A percentile compares a stretch with the other conserved stretches of the same genome.
phyloP scores from a whole-genome alignment of 2,113 vertebrate genomes.

The Xenus cinereus region DNA sequence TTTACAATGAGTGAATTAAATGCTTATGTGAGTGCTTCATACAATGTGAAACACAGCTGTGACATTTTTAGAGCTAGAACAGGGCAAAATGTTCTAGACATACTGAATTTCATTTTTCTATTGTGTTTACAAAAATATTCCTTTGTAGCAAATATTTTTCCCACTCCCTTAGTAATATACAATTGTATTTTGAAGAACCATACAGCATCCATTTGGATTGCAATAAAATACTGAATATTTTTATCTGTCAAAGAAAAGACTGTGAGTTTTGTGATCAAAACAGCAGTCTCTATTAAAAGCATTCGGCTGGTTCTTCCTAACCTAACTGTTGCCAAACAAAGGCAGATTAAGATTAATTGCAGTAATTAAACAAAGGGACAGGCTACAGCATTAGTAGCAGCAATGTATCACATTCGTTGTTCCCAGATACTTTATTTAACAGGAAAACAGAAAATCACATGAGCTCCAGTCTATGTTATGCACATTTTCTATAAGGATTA shows the following conservation, averaged over 20 bases:
- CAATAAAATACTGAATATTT: slow-evolving; percentile 7
- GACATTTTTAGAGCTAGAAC: slow-evolving; percentile 17
- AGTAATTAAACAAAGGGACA: slow-evolving; percentile 55
- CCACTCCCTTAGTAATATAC: neutral
- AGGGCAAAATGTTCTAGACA: slow-evolving; percentile 27
- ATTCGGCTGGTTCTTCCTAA: slow-evolving; percentile 36
- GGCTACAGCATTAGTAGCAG: slow-evolving; percentile 30
- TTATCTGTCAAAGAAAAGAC: slow-evolving; percentile 15
- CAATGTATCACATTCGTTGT: neutral
- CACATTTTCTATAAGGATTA: neutral
- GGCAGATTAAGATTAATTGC: slow-evolving; percentile 67
- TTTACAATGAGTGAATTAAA: slow-evolving; percentile 54
- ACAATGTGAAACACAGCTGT: slow-evolving; percentile 45
- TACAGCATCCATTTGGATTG: neutral
- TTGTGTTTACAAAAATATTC: slow-evolving; percentile 15
- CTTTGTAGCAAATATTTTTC: slow-evolving; percentile 51
- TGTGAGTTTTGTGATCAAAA: slow-evolving; percentile 18
- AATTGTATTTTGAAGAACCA: slow-evolving; percentile 6
- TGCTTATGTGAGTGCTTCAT: slow-evolving; percentile 30
- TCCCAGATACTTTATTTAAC: neutral
- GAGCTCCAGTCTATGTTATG: neutral
- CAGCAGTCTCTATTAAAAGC: slow-evolving; percentile 4
- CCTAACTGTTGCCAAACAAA: slow-evolving; percentile 54
- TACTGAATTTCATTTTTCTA: slow-evolving; percentile 20
- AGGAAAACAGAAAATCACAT: slow-evolving; percentile 23